A percentile compares a stretch with the other conserved stretches of the same genome.
These are phyloP conservation scores for Dendroctonus valens DNA, from an alignment of 1,140 invertebrate genomes.

Conservation along the genomic window DNA sequence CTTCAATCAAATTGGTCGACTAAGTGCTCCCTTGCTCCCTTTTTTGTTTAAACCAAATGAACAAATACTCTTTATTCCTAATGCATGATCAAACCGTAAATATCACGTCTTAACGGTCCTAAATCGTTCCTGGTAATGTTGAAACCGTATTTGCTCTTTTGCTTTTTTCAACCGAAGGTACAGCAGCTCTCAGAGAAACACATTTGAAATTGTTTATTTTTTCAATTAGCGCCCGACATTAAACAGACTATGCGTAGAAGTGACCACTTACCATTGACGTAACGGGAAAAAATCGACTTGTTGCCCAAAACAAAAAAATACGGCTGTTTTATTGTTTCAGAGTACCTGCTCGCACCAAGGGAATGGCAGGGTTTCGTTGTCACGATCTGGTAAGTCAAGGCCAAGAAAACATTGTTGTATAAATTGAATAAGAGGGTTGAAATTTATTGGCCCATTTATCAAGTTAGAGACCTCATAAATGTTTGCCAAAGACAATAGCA, in stretches of 20 bases:
- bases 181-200: slow-evolving; percentile 22
- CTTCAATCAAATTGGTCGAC: not conserved
- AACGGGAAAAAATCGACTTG: not conserved
- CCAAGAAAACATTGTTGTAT: too few relatives aligned
- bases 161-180: slow-evolving; percentile 1
- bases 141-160: slow-evolving; percentile 15
- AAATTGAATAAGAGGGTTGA: not conserved
- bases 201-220: slow-evolving; percentile 25
- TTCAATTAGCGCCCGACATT: slow-evolving; percentile 10
- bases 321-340: too few relatives aligned
- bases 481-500: not conserved
- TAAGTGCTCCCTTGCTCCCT: not conserved
- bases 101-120: not conserved
- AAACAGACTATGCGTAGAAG: slow-evolving; percentile 10
- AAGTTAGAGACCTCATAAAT: not conserved
- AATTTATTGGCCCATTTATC: not conserved
- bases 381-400: too few relatives aligned
- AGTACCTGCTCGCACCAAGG: too few relatives aligned
- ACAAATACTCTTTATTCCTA: not conserved
- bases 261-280: not conserved
- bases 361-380: too few relatives aligned
- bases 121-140: not conserved
- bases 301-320: not conserved
- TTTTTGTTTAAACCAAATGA: not conserved
- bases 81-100: not conserved